Evolutionary conservation across 2,888 invertebrate genomes (phyloP), one percentile per base, ranked within the genome.

Genomic region (Andrena minutula): DNA sequence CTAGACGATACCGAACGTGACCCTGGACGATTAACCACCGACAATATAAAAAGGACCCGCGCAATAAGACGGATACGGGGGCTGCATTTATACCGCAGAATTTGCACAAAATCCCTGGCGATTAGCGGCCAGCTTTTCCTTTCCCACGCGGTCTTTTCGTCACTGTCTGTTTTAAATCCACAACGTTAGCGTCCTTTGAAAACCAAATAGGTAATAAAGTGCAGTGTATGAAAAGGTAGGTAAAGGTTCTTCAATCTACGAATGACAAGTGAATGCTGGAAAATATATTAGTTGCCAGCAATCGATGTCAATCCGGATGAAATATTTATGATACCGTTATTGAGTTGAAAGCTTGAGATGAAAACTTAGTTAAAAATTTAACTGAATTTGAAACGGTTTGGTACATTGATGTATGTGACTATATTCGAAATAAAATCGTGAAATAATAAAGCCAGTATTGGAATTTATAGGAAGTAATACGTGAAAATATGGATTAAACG

Each of bases 11-110:
- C 72, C 63, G 35, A 60, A 75, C 83, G 73, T 77, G 82, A 77
- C 75, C 75, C 26, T 70, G 79, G 79, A 76, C 82, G 79, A 87
- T 88, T 86, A 88, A 85, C 81, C 73, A 51, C 60, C 69, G 68
- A 75, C 61, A 76, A 76, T 61, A 60, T 58, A 32, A 26, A 60
- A 63, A 32, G 23, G 56, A 83, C 75, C 61, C 49, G 60, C 41
- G 74, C 28, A 72, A 58, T 75, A 75, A 72, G 71, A 65, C 7
- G 49, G 26, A 68, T 58, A 64, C 41, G 2, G 10, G 58, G 35
- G 12, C 16, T 7, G 65, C 56, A 78, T 82, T 87, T 75, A 82
- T 75, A 74, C 82, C 77, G 79, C 82, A 83, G 75, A 84, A 83
- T 84, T 88, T 88, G 60, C 77, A 70, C 75, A 72, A 61, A 78